Percentiles rank a stretch among this genome's conserved stretches.
phyloP scores from a whole-genome alignment of 2,888 invertebrate species.

The Eustalomyia histrio region DNA sequence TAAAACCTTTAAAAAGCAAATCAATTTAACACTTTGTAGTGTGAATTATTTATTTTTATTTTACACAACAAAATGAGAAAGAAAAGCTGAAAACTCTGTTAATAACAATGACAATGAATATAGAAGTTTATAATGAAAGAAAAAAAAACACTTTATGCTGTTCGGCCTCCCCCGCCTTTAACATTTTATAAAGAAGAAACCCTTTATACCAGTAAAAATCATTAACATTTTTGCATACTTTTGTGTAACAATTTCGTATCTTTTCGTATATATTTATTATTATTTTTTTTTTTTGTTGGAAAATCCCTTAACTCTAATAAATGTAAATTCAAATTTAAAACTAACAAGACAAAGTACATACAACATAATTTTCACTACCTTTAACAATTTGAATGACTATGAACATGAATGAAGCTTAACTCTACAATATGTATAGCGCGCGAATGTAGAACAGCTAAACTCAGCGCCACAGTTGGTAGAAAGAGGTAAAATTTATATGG shows the following conservation, averaged over 20 bases:
- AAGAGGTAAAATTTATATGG: constrained; percentile 10
- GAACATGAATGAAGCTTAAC: constrained; percentile 15
- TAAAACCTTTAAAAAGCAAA: constrained; percentile 66
- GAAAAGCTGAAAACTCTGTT: background rate
- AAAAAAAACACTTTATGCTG: background rate
- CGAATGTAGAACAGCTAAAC: background rate
- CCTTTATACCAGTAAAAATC: constrained; percentile 18
- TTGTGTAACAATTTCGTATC: constrained; percentile 34
- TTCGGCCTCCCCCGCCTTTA: background rate
- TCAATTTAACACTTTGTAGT: constrained; percentile 77
- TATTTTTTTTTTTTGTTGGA: constrained; percentile 8
- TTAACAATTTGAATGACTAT: constrained; percentile 32
- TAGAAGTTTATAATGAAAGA: background rate
- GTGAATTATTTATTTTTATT: constrained; percentile 73
- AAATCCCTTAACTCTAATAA: constrained; percentile 54
- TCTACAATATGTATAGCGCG: background rate
- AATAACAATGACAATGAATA: constrained; percentile 18
- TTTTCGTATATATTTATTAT: constrained; percentile 4
- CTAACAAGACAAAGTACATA: constrained; percentile 39
- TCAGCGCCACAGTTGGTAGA: background rate
- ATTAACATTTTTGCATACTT: constrained; percentile 51
- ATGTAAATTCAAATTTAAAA: constrained; percentile 53
- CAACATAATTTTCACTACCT: constrained; percentile 41
- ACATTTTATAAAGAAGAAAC: background rate
- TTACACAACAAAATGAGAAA: constrained; percentile 4